phyloP scores from a whole-genome alignment of 2,797 vertebrate species.

The Sphenopsis melanotis region DNA sequence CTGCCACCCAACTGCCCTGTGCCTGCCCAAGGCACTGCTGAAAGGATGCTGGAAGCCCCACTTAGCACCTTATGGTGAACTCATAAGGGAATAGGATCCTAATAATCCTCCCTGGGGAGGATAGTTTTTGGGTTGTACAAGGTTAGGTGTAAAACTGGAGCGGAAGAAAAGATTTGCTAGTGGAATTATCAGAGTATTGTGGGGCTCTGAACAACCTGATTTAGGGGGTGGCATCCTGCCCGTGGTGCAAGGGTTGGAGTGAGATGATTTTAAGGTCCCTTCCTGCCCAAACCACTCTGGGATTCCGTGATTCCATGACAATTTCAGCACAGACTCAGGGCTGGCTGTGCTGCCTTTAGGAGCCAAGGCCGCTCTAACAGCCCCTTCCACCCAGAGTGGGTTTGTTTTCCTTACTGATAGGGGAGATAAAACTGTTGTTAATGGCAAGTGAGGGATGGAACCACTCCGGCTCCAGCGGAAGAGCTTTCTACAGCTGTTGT shows the following conservation, averaged over 20 bases:
- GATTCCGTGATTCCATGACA: not conserved
- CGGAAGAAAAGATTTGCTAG: not conserved
- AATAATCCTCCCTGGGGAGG: not conserved
- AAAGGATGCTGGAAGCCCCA: not conserved
- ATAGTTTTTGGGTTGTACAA: not conserved
- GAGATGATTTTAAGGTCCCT: not conserved
- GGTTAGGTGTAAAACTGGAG: not conserved
- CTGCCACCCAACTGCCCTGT: not conserved
- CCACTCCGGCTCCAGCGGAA: accelerated
- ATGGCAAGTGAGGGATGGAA: not conserved
- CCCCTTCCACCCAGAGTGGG: not conserved
- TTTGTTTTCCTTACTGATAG: conserved; percentile 30
- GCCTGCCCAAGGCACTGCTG: accelerated
- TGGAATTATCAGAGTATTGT: not conserved
- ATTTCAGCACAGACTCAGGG: not conserved
- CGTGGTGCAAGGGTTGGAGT: not conserved
- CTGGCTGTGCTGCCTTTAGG: not conserved
- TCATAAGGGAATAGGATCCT: not conserved
- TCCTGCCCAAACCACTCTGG: accelerated
- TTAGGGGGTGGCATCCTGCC: not conserved
- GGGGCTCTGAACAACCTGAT: not conserved
- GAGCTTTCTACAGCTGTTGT: not conserved
- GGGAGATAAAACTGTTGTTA: conserved; percentile 46
- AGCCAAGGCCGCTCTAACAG: conserved; percentile 9
- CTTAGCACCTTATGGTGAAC: not conserved